Conservation (phyloP, 1,140 invertebrate species). For the Drosophila nasuta region DNA sequence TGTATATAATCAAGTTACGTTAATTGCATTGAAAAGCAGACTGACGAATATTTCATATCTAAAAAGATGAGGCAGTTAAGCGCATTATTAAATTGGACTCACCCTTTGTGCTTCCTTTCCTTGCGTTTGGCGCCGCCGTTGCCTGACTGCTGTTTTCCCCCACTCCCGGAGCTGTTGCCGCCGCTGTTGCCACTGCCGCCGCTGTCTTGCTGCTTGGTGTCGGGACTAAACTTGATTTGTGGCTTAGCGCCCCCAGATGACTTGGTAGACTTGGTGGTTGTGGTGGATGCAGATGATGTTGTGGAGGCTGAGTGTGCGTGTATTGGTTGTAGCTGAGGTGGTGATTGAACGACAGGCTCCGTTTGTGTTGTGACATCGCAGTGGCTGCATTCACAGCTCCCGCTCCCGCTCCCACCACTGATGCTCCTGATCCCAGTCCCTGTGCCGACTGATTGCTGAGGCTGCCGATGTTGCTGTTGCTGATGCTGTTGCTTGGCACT, state of each 20-base stretch:
- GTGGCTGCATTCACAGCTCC: slow-evolving; percentile 36
- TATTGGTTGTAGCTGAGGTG: slow-evolving; percentile 88
- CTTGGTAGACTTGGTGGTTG: slow-evolving; percentile 84
- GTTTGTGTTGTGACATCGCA: slow-evolving; percentile 86
- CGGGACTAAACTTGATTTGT: slow-evolving; percentile 85
- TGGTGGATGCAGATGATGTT: slow-evolving; percentile 86
- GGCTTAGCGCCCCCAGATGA: slow-evolving; percentile 79
- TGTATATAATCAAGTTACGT: no score
- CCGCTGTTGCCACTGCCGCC: slow-evolving; percentile 58
- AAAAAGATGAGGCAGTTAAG: no score
- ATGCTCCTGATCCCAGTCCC: slow-evolving; percentile 20
- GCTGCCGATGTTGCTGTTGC: slow-evolving; percentile 48
- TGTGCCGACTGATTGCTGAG: slow-evolving; percentile 46
- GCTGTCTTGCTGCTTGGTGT: slow-evolving; percentile 84
- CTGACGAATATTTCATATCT: no score
- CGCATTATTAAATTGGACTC: background rate
- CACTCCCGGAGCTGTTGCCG: slow-evolving; percentile 51
- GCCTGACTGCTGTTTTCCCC: slow-evolving; percentile 44
- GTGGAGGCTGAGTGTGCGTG: slow-evolving; percentile 86
- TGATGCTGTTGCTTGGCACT: slow-evolving; percentile 37
- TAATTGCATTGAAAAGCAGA: no score
- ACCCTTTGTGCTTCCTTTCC: slow-evolving; percentile 85
- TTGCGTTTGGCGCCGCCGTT: slow-evolving; percentile 79
- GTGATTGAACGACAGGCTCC: slow-evolving; percentile 89
- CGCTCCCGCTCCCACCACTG: background rate